phyloP scores from a whole-genome alignment of 2,888 invertebrate genomes.

The Apodemia duryi region DNA sequence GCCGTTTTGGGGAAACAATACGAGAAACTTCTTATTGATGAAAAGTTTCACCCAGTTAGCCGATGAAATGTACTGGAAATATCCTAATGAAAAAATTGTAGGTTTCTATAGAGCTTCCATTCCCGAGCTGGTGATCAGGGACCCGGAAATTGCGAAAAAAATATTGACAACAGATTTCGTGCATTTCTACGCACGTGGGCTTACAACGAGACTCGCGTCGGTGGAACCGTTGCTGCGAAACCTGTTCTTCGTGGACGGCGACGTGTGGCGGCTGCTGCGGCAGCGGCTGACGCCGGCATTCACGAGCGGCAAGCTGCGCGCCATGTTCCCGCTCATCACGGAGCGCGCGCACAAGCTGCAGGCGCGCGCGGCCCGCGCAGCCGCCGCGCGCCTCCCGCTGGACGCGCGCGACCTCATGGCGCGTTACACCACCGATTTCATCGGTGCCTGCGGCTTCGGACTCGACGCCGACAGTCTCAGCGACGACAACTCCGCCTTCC shows the following conservation, averaged over 20 bases:
- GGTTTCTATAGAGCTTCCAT: slow-evolving; percentile 45
- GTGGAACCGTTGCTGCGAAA: slow-evolving; percentile 51
- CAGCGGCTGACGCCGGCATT: slow-evolving; percentile 56
- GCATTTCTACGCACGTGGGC: slow-evolving; percentile 48
- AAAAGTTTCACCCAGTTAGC: slow-evolving; percentile 42
- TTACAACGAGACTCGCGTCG: slow-evolving; percentile 38
- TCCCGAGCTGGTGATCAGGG: slow-evolving; percentile 50
- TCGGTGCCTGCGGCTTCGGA: slow-evolving; percentile 57
- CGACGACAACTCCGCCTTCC: slow-evolving; percentile 49
- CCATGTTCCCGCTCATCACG: slow-evolving; percentile 55
- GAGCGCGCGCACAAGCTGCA: slow-evolving; percentile 51
- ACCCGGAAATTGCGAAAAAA: slow-evolving; percentile 48
- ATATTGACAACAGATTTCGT: slow-evolving; percentile 49
- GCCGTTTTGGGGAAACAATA: slow-evolving; percentile 49
- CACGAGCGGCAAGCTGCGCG: slow-evolving; percentile 50
- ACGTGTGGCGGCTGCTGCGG: slow-evolving; percentile 51
- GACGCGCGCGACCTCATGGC: slow-evolving; percentile 58
- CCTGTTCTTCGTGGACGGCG: slow-evolving; percentile 53
- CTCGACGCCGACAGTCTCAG: slow-evolving; percentile 50
- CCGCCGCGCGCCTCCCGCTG: slow-evolving; percentile 35
- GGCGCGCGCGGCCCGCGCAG: slow-evolving; percentile 33
- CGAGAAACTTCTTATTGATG: slow-evolving; percentile 38
- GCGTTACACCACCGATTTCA: slow-evolving; percentile 59
- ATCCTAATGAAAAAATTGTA: slow-evolving; percentile 48
- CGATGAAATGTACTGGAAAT: slow-evolving; percentile 48